Base-by-base conservation (phyloP, 2,797 vertebrate species). In the Synaphobranchus kaupii region DNA sequence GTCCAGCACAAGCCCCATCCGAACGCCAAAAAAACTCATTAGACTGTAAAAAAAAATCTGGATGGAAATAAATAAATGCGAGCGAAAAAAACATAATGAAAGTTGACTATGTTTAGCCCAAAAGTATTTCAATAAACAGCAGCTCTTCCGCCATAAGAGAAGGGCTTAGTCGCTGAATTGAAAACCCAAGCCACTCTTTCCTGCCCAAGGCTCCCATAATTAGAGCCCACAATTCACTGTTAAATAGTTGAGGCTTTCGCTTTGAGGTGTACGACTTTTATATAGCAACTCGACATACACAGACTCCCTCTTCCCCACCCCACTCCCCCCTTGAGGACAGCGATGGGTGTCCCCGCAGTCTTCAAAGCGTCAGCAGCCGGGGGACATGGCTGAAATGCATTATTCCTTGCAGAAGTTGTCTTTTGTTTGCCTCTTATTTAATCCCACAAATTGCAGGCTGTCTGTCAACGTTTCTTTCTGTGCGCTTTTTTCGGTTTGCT, bases 221-320 rank as follows among this genome's bases (percentile, higher is more conserved):
- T 95, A 95, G 90, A 95, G 94, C 90, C 94, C 94, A 88, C 94
- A 94, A 93, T 93, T 94, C 93, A 91, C 93, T 95, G 95, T 94
- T 95, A 95, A 95, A 96, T 96, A 96, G 91, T 95, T 96, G 95
- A 95, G 95, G 95, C 91, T 94, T 95, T 95, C 86, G 88, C 93
- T 95, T 95, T 95, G 94, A 95, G 94, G 93, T 92, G 94, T 95
- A 93, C 93, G 93, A 91, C 94, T 96, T 95, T 95, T 96, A 95
- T 96, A 95, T 94, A 95, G 94, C 91, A 94, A 90, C 92, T 89
- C 88, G 87, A 92, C 92, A 90, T 83, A 92, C 92, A 93, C 93
- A 92, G 94, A 60, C 91, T 90, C 80, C 60, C 66, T 2, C 39
- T 50, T 5, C 28, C 83, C 63, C 54, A 34, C 44, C 81, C 9